A percentile compares a stretch with the other conserved stretches of the same genome.
These are phyloP conservation scores for Daubentonia madagascariensis DNA, from an alignment of 2,113 vertebrate genomes.

Conservation along the genomic window DNA sequence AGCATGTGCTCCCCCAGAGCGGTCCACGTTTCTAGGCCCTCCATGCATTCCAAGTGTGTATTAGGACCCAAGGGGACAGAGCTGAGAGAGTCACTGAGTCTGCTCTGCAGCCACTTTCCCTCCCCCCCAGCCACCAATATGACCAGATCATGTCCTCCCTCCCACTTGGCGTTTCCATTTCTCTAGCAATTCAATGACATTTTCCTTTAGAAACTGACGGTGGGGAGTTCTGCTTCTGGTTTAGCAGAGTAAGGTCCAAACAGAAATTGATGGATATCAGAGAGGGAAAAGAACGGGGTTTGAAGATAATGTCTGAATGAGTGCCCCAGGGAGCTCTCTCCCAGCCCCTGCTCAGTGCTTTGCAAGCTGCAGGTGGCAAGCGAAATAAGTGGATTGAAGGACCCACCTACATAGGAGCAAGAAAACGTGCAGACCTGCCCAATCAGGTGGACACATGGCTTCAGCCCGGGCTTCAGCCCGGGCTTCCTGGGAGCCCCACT, in stretches of 20 bases:
- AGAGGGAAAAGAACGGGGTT: neutral
- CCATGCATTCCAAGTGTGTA: fast-evolving
- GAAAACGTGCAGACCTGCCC: neutral
- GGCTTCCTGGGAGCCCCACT: neutral
- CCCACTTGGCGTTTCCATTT: neutral
- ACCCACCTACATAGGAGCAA: fast-evolving
- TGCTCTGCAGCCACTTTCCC: neutral
- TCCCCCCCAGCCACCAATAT: neutral
- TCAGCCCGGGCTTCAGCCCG: neutral
- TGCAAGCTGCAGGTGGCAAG: neutral
- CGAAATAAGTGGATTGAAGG: neutral
- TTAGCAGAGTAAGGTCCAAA: neutral
- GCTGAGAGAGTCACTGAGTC: neutral
- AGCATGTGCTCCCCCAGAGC: neutral
- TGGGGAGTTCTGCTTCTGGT: neutral
- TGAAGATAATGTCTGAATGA: neutral
- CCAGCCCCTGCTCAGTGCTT: neutral
- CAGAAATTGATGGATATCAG: neutral
- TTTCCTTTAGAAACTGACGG: neutral
- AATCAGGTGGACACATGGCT: neutral
- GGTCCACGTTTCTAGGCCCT: neutral
- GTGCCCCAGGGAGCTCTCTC: neutral
- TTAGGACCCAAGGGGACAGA: neutral
- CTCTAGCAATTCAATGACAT: neutral
- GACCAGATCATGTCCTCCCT: neutral